Evolutionary conservation across 2,797 vertebrate species (phyloP), one percentile per base, ranked within the genome.

Genomic region (Australoheros facetus): DNA sequence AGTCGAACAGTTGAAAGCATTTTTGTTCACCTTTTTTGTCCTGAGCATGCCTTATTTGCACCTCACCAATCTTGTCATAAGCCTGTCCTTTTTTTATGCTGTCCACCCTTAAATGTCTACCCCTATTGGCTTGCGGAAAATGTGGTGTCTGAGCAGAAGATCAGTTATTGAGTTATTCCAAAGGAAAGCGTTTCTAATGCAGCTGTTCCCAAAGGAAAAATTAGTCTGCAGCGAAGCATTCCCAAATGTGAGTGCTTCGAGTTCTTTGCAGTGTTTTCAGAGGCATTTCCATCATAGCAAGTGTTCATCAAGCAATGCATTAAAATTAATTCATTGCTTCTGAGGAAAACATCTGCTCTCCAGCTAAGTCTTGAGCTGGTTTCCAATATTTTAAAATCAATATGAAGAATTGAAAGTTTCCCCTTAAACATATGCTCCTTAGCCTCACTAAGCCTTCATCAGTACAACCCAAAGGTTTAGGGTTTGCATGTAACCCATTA

Each of bases 61-160:
- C 97, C 97, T 98, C 97, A 97, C 97, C 97, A 97, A 97, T 96
- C 97, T 97, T 96, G 96, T 97, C 96, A 95, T 97, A 95, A 94
- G 94, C 91, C 92, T 89, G 89, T 92, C 92, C 88, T 93, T 92
- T 94, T 37, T 94, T 93, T 93, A 93, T 91, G 94, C 93, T 93
- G 89, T 87, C 85, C 92, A 89, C 93, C 94, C 94, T 93, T 95
- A 87, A 93, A 91, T 95, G 92, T 96, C 85, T 87, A 83, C 82
- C 94, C 93, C 93, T 91, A 84, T 85, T 90, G 86, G 88, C 88
- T 87, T 51, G 53, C 93, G 83, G 84, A 85, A 89, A 92, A 87
- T 58, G 64, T 89, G 80, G 78, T 92, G 88, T 75, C 87, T 86
- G 82, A 88, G 79, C 88, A 86, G 85, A 87, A 81, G 70, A 87